A percentile compares a stretch with the other conserved stretches of the same genome.
Conservation (phyloP, 2,113 vertebrate genomes). For the Pedetes capensis region DNA sequence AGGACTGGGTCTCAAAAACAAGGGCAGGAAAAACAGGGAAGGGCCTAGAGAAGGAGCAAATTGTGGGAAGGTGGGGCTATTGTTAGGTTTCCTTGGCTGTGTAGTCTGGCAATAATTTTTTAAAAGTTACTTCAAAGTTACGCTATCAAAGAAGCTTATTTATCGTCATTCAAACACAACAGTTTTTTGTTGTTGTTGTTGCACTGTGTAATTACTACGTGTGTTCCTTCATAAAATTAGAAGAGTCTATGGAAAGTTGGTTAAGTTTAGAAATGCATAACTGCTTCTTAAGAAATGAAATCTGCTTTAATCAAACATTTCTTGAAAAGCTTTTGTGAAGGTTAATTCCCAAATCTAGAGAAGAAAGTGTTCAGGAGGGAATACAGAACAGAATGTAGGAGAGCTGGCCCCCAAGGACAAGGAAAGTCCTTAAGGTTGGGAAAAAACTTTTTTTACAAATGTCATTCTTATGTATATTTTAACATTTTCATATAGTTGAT, state of each 20-base stretch:
- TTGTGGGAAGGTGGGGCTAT: neutral
- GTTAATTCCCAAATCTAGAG: neutral
- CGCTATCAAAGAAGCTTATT: neutral
- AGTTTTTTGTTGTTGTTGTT: neutral
- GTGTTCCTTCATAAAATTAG: neutral
- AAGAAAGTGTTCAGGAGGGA: slow-evolving; percentile 12
- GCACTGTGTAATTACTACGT: neutral
- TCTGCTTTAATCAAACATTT: neutral
- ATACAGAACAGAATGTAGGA: neutral
- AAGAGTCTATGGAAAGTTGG: neutral
- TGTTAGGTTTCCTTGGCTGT: neutral
- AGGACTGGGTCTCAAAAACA: neutral
- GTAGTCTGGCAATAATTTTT: neutral
- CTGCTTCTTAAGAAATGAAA: slow-evolving; percentile 33
- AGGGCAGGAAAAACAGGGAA: neutral
- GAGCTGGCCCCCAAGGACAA: neutral
- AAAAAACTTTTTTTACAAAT: neutral
- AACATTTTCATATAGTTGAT: neutral
- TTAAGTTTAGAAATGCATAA: slow-evolving; percentile 43
- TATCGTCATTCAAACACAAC: neutral
- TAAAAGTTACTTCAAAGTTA: neutral
- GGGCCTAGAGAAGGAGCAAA: neutral
- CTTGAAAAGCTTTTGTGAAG: slow-evolving; percentile 41
- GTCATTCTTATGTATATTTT: neutral
- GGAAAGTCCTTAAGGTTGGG: neutral